Conservation (phyloP, 2,113 vertebrate species). For the Notiomystis cincta region DNA sequence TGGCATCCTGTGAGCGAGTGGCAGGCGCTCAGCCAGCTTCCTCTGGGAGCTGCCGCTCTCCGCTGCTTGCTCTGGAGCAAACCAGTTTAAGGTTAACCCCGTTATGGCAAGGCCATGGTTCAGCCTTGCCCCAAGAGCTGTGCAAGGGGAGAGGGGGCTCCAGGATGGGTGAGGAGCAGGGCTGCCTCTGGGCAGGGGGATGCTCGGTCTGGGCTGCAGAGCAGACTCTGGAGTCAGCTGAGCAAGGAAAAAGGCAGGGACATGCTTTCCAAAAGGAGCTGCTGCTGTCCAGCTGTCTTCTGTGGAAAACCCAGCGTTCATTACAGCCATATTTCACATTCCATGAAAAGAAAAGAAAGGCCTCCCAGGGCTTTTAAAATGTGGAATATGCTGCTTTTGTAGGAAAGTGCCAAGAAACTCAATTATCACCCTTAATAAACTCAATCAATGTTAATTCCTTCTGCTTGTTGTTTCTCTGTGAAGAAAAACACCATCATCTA, state of each 20-base stretch:
- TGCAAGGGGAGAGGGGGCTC: not conserved
- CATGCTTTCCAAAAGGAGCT: not conserved
- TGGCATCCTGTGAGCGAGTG: not conserved
- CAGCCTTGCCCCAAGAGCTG: not conserved
- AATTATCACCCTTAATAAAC: not conserved
- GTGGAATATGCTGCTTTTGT: not conserved
- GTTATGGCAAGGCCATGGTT: fast-evolving
- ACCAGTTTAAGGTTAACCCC: not conserved
- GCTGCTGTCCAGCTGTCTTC: not conserved
- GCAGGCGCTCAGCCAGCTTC: not conserved
- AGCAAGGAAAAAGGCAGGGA: not conserved
- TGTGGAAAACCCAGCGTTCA: not conserved
- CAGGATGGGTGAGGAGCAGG: not conserved
- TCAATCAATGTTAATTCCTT: not conserved
- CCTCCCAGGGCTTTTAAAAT: not conserved
- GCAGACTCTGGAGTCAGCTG: not conserved
- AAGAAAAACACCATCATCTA: not conserved
- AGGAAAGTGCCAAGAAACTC: not conserved
- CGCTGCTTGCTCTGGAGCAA: not conserved
- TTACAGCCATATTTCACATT: not conserved
- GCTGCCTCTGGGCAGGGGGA: not conserved
- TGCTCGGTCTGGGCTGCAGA: fast-evolving
- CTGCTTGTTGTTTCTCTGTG: not conserved
- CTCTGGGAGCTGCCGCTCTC: not conserved
- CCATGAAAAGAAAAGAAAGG: not conserved